Conservation (phyloP, 2,113 vertebrate species). For the Rhea pennata region DNA sequence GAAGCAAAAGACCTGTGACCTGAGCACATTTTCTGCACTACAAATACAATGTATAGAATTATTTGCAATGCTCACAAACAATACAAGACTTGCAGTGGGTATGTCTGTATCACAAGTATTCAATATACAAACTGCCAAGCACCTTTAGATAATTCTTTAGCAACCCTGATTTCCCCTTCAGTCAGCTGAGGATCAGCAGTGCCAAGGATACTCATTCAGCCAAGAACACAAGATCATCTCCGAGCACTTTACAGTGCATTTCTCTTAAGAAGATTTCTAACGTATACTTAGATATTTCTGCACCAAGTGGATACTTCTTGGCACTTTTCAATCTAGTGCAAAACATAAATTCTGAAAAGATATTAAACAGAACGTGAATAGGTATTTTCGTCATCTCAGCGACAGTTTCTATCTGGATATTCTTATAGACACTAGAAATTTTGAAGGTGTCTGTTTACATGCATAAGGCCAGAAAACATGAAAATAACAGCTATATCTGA, state of each 20-base stretch:
- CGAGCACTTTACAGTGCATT: slow-evolving; percentile 3
- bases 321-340: background rate
- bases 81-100: background rate
- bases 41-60: slow-evolving; percentile 9
- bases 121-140: background rate
- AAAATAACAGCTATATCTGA: slow-evolving; percentile 14
- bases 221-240: background rate
- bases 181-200: slow-evolving; percentile 8
- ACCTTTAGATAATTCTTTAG: slow-evolving; percentile 17
- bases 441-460: background rate
- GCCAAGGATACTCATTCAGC: slow-evolving; percentile 59
- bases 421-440: background rate
- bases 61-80: slow-evolving; percentile 23
- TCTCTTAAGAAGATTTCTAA: slow-evolving; percentile 39
- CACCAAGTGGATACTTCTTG: slow-evolving; percentile 13
- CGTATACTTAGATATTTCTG: slow-evolving; percentile 38
- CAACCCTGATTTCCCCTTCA: background rate
- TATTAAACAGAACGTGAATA: background rate
- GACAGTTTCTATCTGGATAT: background rate
- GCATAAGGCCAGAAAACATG: background rate
- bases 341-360: background rate
- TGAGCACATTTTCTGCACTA: background rate
- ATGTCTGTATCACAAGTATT: slow-evolving; percentile 1
- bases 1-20: slow-evolving; percentile 37
- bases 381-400: background rate